A percentile compares a stretch with the other conserved stretches of the same genome.
Conservation (phyloP, 1,140 invertebrate species). For the Drosophila nasuta region DNA sequence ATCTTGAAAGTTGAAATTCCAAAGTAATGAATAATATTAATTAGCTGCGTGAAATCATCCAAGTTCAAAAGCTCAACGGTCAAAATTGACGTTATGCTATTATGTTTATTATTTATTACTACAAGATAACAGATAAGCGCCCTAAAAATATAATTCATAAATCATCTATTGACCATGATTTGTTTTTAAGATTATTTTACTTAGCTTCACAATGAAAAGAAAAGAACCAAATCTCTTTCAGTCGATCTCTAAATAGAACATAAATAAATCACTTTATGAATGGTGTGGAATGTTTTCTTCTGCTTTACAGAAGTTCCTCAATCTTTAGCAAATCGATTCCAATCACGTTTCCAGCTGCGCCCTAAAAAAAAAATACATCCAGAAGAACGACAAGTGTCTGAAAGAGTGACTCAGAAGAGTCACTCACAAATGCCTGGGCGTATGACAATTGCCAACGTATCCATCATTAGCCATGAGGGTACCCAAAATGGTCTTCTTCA, state of each 20-base stretch:
- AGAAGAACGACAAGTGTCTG: constrained; percentile 16
- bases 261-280: background rate
- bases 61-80: constrained; percentile 8
- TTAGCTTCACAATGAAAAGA: background rate
- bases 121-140: too few relatives aligned
- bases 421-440: constrained; percentile 55
- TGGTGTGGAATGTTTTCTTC: constrained; percentile 4
- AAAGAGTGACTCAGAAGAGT: constrained; percentile 22
- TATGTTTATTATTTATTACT: too few relatives aligned
- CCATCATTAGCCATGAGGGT: constrained; percentile 12
- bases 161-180: too few relatives aligned
- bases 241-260: too few relatives aligned
- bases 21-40: constrained; percentile 42
- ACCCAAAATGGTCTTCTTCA: constrained; percentile 67
- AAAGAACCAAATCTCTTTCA: background rate
- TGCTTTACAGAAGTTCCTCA: constrained; percentile 4
- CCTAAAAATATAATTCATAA: too few relatives aligned
- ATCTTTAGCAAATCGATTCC: constrained; percentile 37
- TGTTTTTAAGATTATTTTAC: too few relatives aligned
- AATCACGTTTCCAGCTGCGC: constrained; percentile 29
- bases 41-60: constrained; percentile 62
- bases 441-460: constrained; percentile 29
- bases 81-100: too few relatives aligned
- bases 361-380: constrained; percentile 20
- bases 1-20: constrained; percentile 32